Conservation (phyloP, 2,113 vertebrate species). For the Proteles cristata region DNA sequence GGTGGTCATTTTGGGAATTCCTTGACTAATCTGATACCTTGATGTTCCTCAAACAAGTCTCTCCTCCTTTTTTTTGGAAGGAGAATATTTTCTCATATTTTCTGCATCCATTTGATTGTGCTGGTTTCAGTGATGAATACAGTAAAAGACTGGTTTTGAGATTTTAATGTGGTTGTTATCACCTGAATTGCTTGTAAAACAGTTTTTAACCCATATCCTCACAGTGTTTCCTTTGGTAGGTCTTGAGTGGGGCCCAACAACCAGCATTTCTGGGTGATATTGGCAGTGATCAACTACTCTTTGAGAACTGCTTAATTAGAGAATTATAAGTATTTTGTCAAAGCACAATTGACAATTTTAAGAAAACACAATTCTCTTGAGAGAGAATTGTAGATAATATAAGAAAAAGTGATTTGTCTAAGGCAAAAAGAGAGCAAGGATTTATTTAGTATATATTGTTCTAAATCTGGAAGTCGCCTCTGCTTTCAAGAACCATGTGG, state of each 20-base stretch:
- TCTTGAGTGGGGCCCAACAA: background rate
- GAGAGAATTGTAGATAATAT: background rate
- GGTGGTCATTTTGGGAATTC: background rate
- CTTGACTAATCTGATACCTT: background rate
- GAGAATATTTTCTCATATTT: background rate
- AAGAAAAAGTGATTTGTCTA: background rate
- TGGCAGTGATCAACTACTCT: background rate
- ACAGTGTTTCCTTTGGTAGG: background rate
- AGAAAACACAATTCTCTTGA: background rate
- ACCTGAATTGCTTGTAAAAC: background rate
- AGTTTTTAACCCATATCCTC: background rate
- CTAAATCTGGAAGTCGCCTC: background rate
- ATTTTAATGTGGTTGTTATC: background rate
- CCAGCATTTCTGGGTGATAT: background rate
- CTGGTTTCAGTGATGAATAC: background rate
- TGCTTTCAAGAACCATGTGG: background rate
- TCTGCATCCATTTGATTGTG: background rate
- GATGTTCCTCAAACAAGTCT: background rate
- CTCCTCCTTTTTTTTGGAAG: background rate
- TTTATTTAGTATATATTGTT: background rate
- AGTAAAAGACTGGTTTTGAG: background rate
- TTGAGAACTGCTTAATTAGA: background rate
- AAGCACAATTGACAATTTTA: background rate
- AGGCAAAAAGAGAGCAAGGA: background rate
- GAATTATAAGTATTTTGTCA: background rate